Conservation (phyloP, 2,888 invertebrate species). For the Coelinius sp. region DNA sequence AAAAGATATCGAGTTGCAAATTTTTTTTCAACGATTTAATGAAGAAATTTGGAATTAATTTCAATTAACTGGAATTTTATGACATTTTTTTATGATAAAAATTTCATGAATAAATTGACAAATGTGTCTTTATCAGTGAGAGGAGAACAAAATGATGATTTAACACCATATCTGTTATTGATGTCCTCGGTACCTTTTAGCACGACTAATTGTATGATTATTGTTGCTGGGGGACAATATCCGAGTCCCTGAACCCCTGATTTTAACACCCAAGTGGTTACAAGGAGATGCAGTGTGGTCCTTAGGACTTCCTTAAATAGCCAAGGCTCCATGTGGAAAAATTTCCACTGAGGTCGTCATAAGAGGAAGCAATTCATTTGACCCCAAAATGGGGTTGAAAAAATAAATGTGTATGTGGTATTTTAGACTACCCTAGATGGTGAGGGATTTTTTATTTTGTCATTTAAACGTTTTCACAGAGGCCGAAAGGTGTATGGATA, state of each 20-base stretch:
- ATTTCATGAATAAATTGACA: constrained; percentile 39
- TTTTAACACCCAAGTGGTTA: constrained; percentile 27
- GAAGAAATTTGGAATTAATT: not conserved
- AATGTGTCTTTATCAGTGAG: constrained; percentile 43
- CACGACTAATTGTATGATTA: constrained; percentile 47
- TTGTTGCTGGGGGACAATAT: constrained; percentile 35
- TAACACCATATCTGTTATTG: constrained; percentile 55
- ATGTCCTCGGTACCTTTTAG: constrained; percentile 56
- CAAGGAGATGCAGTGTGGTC: constrained; percentile 42
- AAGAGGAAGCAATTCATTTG: not conserved
- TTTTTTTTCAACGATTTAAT: not conserved
- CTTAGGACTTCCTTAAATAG: constrained; percentile 65
- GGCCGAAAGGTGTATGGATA: constrained; percentile 55
- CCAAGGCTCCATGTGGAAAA: constrained; percentile 30
- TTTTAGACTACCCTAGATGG: constrained; percentile 14
- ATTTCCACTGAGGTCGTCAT: constrained; percentile 5
- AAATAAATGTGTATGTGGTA: constrained; percentile 5
- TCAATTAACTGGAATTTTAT: not conserved
- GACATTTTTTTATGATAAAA: constrained; percentile 29
- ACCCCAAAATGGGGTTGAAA: not conserved
- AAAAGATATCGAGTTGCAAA: not conserved
- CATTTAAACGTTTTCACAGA: constrained; percentile 55
- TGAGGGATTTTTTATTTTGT: not conserved
- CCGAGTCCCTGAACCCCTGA: constrained; percentile 37
- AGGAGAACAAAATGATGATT: constrained; percentile 31